Evolutionary conservation across 2,888 invertebrate genomes (phyloP), one percentile per base, ranked within the genome.

Genomic region (Luffia ferchaultella): DNA sequence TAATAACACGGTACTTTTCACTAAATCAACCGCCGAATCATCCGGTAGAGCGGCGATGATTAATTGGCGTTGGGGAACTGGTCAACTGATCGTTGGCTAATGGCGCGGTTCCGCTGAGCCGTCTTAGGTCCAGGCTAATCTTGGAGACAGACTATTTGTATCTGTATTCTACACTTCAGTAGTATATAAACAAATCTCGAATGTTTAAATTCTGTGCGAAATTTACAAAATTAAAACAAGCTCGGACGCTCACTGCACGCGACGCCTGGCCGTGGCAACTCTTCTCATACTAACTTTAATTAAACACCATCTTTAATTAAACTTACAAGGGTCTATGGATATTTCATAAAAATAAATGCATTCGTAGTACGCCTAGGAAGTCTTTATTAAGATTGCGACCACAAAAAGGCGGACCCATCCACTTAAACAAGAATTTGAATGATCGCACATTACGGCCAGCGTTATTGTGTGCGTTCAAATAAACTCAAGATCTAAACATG

Each of bases 11-110:
- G 79, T 82, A 76, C 71, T 77, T 82, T 82, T 80, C 79, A 79
- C 74, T 82, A 80, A 80, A 83, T 83, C 83, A 80, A 77, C 73
- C 71, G 71, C 83, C 82, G 82, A 82, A 83, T 82, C 82, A 83
- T 83, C 82, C 83, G 71, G 83, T 83, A 83, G 83, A 82, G 69
- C 62, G 69, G 65, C 68, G 68, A 79, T 82, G 83, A 83, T 83
- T 79, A 82, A 83, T 83, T 71, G 75, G 55, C 64, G 50, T 30
- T 12, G 30, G 30, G 30, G 57, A 54, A 75, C 76, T 74, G 75
- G 77, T 67, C 76, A 68, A 65, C 73, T 76, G 77, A 76, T 75
- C 68, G 67, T 62, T 68, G 68, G 61, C 53, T 61, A 61, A 60
- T 58, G 60, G 58, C 57, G 59, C 56, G 54, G 51, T 54, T 57